Conservation (phyloP, 2,888 invertebrate genomes). For the Volucella zonaria region DNA sequence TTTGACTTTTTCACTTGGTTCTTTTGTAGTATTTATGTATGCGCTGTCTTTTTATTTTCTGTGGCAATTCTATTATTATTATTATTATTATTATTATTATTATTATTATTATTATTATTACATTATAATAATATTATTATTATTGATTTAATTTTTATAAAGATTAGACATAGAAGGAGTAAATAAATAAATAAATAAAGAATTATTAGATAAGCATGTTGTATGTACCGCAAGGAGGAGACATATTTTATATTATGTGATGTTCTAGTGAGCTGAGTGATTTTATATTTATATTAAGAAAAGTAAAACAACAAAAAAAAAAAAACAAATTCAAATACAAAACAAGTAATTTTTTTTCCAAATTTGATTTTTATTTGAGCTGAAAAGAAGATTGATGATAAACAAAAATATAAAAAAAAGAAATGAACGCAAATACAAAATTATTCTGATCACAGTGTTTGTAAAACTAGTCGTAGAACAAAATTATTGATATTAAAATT, state of each 20-base stretch:
- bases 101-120: constrained; percentile 34
- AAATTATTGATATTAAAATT: constrained; percentile 70
- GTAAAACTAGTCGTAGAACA: constrained; percentile 72
- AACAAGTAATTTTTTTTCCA: constrained; percentile 34
- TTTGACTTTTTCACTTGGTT: constrained; percentile 42
- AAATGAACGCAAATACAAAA: constrained; percentile 34
- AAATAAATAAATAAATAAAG: neutral
- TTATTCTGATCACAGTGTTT: constrained; percentile 69
- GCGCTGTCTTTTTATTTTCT: constrained; percentile 43
- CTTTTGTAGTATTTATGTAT: constrained; percentile 56
- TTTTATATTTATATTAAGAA: constrained; percentile 68
- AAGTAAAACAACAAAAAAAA: constrained; percentile 28
- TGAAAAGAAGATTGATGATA: constrained; percentile 32
- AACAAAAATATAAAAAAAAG: constrained; percentile 19
- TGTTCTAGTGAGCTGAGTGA: constrained; percentile 73
- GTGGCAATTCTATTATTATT: constrained; percentile 63
- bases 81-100: constrained; percentile 40
- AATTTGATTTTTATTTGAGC: constrained; percentile 65
- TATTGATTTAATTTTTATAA: constrained; percentile 37
- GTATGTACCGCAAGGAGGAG: constrained; percentile 61
- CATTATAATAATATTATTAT: constrained; percentile 37
- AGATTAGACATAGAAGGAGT: constrained; percentile 38
- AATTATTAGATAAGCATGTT: constrained; percentile 69
- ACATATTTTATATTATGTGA: constrained; percentile 73
- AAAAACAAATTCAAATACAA: neutral